A percentile compares a stretch with the other conserved stretches of the same genome.
Conservation (phyloP, 2,888 invertebrate species). For the Andrena bicolor region DNA sequence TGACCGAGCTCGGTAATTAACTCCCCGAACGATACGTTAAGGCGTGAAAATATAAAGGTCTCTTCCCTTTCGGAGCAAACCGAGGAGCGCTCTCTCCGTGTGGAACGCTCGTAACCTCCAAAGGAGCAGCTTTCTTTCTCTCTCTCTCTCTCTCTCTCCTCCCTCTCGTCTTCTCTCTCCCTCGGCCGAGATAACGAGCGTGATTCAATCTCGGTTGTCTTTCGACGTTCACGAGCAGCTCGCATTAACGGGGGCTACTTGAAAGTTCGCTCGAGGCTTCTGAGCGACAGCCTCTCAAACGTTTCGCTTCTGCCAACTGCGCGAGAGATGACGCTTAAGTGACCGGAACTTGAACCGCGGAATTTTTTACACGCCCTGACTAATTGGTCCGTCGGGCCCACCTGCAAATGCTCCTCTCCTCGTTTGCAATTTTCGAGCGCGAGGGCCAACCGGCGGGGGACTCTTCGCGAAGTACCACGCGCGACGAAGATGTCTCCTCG, state of each 20-base stretch:
- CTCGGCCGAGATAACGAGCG: slow-evolving; percentile 62
- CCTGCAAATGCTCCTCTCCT: neutral
- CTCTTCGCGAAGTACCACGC: neutral
- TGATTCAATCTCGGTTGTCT: slow-evolving; percentile 68
- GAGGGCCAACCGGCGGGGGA: neutral
- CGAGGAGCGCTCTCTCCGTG: neutral
- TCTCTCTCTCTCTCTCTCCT: neutral
- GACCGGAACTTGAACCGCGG: slow-evolving; percentile 2
- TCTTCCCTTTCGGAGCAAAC: slow-evolving; percentile 38
- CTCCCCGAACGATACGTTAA: slow-evolving; percentile 72
- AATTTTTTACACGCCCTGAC: slow-evolving; percentile 7
- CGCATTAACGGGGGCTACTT: slow-evolving; percentile 54
- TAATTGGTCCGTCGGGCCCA: slow-evolving; percentile 14
- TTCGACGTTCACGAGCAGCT: slow-evolving; percentile 51
- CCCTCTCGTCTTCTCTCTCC: neutral
- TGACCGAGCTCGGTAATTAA: slow-evolving; percentile 69
- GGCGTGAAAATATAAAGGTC: slow-evolving; percentile 71
- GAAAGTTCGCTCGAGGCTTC: slow-evolving; percentile 35
- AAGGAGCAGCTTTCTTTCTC: slow-evolving; percentile 39
- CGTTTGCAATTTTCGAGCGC: neutral
- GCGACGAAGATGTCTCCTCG: slow-evolving; percentile 15
- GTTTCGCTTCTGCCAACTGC: slow-evolving; percentile 5
- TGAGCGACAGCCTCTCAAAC: slow-evolving; percentile 10
- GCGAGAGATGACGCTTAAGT: neutral
- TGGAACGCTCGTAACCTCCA: slow-evolving; percentile 57